These are phyloP conservation scores for Apis laboriosa DNA, from an alignment of 1,140 invertebrate genomes.

Conservation along the genomic window DNA sequence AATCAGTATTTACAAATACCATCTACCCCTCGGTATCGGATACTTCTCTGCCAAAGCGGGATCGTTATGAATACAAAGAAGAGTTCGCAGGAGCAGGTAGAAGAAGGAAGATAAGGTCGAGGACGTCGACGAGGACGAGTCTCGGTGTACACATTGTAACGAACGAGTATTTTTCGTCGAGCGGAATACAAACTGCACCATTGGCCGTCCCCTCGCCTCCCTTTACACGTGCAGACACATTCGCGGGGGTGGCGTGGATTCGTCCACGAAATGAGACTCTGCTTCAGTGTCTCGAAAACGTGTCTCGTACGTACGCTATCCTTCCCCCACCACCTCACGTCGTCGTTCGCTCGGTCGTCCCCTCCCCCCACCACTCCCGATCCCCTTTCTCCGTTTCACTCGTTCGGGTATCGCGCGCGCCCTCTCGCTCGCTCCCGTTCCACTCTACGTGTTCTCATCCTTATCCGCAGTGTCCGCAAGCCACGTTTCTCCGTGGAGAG, in stretches of 20 bases:
- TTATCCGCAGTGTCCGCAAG: constrained; percentile 41
- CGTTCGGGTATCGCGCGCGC: constrained; percentile 15
- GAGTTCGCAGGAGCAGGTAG: neutral
- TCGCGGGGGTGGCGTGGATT: constrained; percentile 59
- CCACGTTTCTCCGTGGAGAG: constrained; percentile 42
- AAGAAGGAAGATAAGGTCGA: constrained; percentile 31
- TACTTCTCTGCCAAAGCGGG: constrained; percentile 39
- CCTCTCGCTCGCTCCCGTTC: constrained; percentile 4
- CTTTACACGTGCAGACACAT: constrained; percentile 66
- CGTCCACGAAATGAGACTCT: constrained; percentile 60
- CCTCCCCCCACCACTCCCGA: neutral
- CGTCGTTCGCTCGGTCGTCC: neutral
- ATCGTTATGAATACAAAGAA: constrained; percentile 66
- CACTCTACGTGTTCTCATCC: constrained; percentile 22
- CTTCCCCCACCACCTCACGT: neutral
- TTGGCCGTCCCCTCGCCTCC: constrained; percentile 53
- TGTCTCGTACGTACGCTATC: constrained; percentile 38
- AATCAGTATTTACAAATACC: too few relatives aligned
- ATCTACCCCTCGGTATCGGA: constrained; percentile 2
- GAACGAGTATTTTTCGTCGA: constrained; percentile 69
- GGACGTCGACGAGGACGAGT: constrained; percentile 42
- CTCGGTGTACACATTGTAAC: constrained; percentile 61
- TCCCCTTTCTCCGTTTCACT: neutral
- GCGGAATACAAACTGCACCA: constrained; percentile 73
- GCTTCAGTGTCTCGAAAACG: constrained; percentile 52